Evolutionary conservation across 2,888 invertebrate species (phyloP).

Genomic region (Latrodectus elegans): DNA sequence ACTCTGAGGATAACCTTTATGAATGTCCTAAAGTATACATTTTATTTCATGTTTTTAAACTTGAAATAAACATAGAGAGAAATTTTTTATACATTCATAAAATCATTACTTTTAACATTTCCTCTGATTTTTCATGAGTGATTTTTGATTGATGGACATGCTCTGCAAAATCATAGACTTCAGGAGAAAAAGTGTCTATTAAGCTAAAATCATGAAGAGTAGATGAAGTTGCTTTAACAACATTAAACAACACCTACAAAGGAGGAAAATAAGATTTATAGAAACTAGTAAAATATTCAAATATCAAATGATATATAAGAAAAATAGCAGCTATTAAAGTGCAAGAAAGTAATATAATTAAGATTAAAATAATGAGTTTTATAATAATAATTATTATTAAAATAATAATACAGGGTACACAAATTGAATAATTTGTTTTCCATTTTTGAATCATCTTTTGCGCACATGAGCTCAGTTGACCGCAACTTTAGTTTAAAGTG

Average conservation of each 20-base stretch:
- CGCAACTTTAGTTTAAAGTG: too few species aligned
- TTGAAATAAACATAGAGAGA: neutral
- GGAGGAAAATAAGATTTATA: neutral
- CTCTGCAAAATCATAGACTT: neutral
- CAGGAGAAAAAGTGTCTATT: neutral
- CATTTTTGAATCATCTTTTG: too few species aligned
- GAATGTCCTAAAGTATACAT: constrained; percentile 29
- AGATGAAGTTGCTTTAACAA: neutral
- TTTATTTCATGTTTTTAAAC: neutral
- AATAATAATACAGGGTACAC: too few species aligned
- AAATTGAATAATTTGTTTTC: too few species aligned
- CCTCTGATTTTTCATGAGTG: constrained; percentile 35
- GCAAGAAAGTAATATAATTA: too few species aligned
- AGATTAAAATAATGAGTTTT: too few species aligned
- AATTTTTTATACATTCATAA: neutral
- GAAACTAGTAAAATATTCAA: too few species aligned
- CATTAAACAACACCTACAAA: neutral
- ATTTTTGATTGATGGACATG: constrained; percentile 8
- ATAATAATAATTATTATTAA: too few species aligned
- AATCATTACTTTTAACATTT: constrained; percentile 32
- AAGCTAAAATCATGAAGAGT: neutral
- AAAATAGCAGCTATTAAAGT: too few species aligned
- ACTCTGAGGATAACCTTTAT: constrained; percentile 58
- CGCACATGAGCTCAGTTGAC: too few species aligned
- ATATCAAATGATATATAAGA: too few species aligned